A percentile compares a stretch with the other conserved stretches of the same genome.
phyloP scores from a whole-genome alignment of 2,113 vertebrate species.

The Atrichornis clamosus region DNA sequence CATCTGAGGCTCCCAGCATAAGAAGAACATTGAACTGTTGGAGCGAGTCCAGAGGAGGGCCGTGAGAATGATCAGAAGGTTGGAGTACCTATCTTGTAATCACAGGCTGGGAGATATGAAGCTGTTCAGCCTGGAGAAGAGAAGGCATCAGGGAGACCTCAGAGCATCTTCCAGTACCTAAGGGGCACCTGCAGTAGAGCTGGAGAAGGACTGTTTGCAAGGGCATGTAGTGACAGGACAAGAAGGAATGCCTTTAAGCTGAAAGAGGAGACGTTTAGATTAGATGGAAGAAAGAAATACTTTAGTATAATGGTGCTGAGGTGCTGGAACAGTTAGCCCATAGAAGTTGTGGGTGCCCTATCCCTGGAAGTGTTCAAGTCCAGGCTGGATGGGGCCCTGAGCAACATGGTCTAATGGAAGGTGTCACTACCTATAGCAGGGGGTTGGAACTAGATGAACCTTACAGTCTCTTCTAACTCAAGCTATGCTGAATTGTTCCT shows the following conservation, averaged over 20 bases:
- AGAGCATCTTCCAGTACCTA: not conserved
- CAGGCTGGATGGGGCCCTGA: not conserved
- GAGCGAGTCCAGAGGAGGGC: not conserved
- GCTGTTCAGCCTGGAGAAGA: not conserved
- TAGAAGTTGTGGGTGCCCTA: not conserved
- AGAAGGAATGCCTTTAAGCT: not conserved
- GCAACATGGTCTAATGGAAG: not conserved
- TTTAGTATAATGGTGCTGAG: not conserved
- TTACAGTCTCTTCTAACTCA: not conserved
- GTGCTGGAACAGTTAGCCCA: not conserved
- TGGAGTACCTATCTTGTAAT: not conserved
- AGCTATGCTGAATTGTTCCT: not conserved
- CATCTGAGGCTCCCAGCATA: not conserved
- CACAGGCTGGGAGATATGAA: not conserved
- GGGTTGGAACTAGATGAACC: not conserved
- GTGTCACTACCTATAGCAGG: not conserved
- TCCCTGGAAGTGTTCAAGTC: not conserved
- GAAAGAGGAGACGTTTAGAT: not conserved
- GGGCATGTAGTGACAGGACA: not conserved
- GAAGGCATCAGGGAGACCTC: not conserved
- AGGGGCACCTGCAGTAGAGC: not conserved
- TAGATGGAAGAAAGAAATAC: not conserved
- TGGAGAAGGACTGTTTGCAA: not conserved
- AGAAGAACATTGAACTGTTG: not conserved
- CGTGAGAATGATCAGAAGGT: not conserved